phyloP scores from a whole-genome alignment of 2,888 invertebrate genomes.

The Brachynemurus nebulosus region DNA sequence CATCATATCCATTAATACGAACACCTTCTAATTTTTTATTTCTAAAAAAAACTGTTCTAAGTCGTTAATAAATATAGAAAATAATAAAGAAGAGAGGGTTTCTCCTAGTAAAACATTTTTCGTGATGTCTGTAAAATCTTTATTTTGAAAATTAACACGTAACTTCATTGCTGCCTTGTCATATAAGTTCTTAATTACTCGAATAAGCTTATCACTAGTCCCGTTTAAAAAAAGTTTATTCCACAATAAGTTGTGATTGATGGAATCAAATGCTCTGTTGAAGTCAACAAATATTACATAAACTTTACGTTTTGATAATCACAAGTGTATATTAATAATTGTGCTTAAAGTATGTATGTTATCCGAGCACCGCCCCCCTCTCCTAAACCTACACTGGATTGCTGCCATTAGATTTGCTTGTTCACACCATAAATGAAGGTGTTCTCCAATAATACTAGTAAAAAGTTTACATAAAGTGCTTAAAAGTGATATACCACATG shows the following conservation, averaged over 20 bases:
- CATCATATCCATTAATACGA: too few species aligned
- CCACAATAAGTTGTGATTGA: not conserved
- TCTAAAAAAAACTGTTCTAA: too few species aligned
- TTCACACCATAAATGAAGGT: not conserved
- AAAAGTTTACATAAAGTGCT: not conserved
- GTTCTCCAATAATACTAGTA: not conserved
- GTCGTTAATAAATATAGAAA: conserved; percentile 3
- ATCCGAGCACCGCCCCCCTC: not conserved
- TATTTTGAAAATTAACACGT: not conserved
- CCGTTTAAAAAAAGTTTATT: not conserved
- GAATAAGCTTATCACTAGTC: not conserved
- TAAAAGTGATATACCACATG: not conserved
- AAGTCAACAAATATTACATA: too few species aligned
- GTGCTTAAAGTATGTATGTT: not conserved
- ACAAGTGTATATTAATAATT: not conserved
- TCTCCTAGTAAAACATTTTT: conserved; percentile 6
- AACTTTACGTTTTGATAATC: not conserved
- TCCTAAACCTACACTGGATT: not conserved
- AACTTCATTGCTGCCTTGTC: not conserved
- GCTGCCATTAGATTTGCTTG: not conserved
- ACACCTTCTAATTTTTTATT: too few species aligned
- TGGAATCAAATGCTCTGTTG: not conserved
- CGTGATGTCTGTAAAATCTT: conserved; percentile 1
- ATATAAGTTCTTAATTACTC: not conserved
- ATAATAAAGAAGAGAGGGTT: conserved; percentile 3